Conservation (phyloP, 2,797 vertebrate genomes). For the Hylomyscus alleni region DNA sequence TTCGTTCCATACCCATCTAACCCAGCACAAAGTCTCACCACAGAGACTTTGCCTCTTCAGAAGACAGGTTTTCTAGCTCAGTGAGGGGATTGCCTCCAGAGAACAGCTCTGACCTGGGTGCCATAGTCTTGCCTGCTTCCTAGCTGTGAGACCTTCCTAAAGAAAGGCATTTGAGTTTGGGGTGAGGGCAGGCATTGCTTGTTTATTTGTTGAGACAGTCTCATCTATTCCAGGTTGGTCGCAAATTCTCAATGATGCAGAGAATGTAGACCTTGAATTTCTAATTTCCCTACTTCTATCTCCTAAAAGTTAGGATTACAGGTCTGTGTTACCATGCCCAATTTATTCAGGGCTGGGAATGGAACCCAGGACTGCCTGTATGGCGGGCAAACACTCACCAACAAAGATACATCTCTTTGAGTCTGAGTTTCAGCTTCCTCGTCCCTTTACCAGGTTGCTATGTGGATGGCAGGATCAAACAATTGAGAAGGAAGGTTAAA, state of each 20-base stretch:
- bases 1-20: background rate
- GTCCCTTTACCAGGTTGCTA: background rate
- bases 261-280: background rate
- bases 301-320: background rate
- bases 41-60: background rate
- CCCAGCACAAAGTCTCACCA: background rate
- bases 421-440: background rate
- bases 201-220: background rate
- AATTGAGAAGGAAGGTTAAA: background rate
- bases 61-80: background rate
- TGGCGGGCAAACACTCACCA: background rate
- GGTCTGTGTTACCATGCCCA: background rate
- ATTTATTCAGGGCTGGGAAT: background rate
- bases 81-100: background rate
- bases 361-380: background rate
- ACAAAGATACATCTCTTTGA: background rate
- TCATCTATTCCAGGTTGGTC: background rate
- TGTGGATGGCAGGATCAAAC: background rate
- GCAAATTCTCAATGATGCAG: background rate
- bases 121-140: background rate
- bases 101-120: background rate
- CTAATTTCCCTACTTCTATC: background rate
- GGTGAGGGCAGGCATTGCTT: background rate
- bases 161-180: background rate
- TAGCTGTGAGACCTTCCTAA: background rate